A percentile compares a stretch with the other conserved stretches of the same genome.
phyloP scores from a whole-genome alignment of 2,797 vertebrate species.

The Chelmon rostratus region DNA sequence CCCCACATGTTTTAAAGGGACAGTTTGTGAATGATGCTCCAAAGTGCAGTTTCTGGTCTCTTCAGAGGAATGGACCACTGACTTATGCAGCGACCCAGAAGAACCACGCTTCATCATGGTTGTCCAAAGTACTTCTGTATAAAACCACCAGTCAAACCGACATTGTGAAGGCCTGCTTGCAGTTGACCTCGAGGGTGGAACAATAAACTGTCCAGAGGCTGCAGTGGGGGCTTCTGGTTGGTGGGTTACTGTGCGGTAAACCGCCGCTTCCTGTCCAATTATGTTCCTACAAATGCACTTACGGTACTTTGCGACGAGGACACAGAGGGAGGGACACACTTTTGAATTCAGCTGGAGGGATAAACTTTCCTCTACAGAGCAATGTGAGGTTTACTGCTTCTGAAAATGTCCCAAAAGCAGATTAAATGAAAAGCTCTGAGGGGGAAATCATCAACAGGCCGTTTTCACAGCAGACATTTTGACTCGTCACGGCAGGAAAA shows the following conservation, averaged over 20 bases:
- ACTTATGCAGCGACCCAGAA: conserved; percentile 57
- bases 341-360: conserved; percentile 1
- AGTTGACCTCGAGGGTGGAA: conserved; percentile 33
- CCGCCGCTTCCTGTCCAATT: conserved; percentile 55
- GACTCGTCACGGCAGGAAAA: too few relatives aligned
- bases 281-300: conserved; percentile 44
- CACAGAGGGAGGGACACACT: not conserved
- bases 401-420: not conserved
- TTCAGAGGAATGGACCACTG: conserved; percentile 57
- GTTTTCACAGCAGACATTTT: too few relatives aligned
- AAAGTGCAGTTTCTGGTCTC: conserved; percentile 11
- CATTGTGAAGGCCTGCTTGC: conserved; percentile 42
- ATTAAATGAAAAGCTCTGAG: not conserved
- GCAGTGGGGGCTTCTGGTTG: conserved; percentile 40
- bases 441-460: too few relatives aligned
- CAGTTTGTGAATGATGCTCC: not conserved
- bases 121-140: conserved; percentile 61
- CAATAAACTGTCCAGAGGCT: conserved; percentile 31
- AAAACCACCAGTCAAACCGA: conserved; percentile 72
- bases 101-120: conserved; percentile 67
- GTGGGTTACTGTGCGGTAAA: conserved; percentile 52
- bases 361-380: not conserved
- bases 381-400: not conserved
- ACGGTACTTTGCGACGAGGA: conserved; percentile 41
- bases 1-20: conserved; percentile 26